phyloP scores from a whole-genome alignment of 2,113 vertebrate species.

The Uria lomvia region DNA sequence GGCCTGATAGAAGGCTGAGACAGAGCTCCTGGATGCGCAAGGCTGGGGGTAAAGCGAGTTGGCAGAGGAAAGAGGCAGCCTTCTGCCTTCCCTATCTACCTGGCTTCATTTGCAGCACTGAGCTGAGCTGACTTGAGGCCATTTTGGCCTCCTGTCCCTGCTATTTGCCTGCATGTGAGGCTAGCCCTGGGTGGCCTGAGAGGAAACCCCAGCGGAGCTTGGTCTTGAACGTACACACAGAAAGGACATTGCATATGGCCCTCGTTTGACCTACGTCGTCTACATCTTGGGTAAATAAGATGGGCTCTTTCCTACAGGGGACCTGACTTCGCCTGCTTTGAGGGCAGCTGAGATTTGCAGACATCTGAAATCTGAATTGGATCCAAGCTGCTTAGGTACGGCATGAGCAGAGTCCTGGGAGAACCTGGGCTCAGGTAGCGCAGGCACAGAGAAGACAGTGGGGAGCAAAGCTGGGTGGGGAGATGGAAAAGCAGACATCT shows the following conservation, averaged over 20 bases:
- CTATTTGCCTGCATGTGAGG: background rate
- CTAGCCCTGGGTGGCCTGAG: background rate
- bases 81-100: background rate
- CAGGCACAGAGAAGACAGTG: background rate
- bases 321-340: background rate
- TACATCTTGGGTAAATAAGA: fast-evolving
- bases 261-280: background rate
- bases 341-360: background rate
- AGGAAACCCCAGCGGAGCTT: background rate
- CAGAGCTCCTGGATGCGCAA: background rate
- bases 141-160: background rate
- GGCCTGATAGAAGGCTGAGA: background rate
- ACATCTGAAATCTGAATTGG: background rate
- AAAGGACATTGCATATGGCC: background rate
- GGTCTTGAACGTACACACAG: background rate
- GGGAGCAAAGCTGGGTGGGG: background rate
- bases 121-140: background rate
- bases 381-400: background rate
- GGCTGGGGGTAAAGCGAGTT: background rate
- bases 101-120: background rate
- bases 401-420: background rate
- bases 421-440: background rate
- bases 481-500: background rate
- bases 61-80: background rate
- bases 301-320: background rate